Percentiles rank a stretch among this genome's conserved stretches.
phyloP scores from a whole-genome alignment of 2,888 invertebrate species.

The Torymus aiolomorphi region DNA sequence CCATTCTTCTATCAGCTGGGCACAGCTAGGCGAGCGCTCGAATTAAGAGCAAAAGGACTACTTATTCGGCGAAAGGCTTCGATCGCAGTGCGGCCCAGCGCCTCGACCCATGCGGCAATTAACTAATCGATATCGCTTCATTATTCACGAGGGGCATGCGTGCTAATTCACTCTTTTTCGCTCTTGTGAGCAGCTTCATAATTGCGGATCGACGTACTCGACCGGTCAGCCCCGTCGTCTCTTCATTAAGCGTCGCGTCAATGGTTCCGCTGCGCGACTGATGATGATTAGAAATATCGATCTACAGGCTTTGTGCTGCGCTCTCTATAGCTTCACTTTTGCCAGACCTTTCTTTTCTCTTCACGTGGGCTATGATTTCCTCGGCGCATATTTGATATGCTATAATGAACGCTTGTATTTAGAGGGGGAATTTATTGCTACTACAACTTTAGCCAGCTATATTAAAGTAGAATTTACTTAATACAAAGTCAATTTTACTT shows the following conservation, averaged over 20 bases:
- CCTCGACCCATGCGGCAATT: conserved; percentile 39
- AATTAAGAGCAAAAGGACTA: not conserved
- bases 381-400: too few species aligned
- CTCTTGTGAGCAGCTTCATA: not conserved
- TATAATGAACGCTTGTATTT: not conserved
- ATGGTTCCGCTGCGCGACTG: not conserved
- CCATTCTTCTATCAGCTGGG: conserved; percentile 2
- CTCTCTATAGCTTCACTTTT: not conserved
- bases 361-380: too few species aligned
- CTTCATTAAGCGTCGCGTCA: not conserved
- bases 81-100: too few species aligned
- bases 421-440: conserved; percentile 28
- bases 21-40: not conserved
- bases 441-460: conserved; percentile 21
- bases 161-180: conserved; percentile 36
- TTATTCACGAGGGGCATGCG: conserved; percentile 47
- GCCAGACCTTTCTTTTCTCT: too few species aligned
- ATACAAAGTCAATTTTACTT: conserved; percentile 47
- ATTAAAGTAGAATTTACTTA: conserved; percentile 50
- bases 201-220: conserved; percentile 9
- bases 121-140: conserved; percentile 58
- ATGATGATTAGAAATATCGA: not conserved
- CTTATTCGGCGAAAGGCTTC: too few species aligned
- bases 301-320: not conserved
- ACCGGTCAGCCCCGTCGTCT: not conserved